Conservation (phyloP, 2,113 vertebrate genomes). For the Strix uralensis region DNA sequence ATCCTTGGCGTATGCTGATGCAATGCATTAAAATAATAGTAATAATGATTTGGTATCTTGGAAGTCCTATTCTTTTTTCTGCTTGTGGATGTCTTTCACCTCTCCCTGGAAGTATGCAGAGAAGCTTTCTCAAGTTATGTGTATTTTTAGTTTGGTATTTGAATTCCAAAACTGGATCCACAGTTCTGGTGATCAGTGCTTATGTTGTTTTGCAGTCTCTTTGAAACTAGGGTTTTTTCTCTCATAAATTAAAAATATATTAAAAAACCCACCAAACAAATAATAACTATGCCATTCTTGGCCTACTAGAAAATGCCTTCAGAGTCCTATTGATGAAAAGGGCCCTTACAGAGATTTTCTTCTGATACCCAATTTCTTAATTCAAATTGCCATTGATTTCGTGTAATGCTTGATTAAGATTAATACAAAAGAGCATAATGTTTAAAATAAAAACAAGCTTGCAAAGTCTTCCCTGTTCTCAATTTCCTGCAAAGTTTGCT, state of each 20-base stretch:
- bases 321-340: background rate
- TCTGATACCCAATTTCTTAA: background rate
- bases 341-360: background rate
- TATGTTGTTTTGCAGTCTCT: background rate
- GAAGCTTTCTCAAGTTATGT: background rate
- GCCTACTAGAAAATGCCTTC: background rate
- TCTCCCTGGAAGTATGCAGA: background rate
- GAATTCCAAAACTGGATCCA: background rate
- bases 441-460: background rate
- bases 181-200: background rate
- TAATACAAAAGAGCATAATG: background rate
- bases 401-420: background rate
- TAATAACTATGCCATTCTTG: background rate
- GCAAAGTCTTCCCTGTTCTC: background rate
- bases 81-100: background rate
- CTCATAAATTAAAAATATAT: background rate
- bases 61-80: background rate
- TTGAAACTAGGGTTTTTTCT: background rate
- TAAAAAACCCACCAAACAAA: background rate
- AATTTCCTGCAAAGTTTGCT: background rate
- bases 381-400: background rate
- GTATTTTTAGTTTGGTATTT: background rate
- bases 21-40: background rate
- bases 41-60: background rate
- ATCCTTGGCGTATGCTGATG: background rate